Percentiles rank a stretch among this genome's conserved stretches.
These are phyloP conservation scores for Phalacrocorax pelagicus DNA, from an alignment of 2,113 vertebrate species.

Conservation along the genomic window DNA sequence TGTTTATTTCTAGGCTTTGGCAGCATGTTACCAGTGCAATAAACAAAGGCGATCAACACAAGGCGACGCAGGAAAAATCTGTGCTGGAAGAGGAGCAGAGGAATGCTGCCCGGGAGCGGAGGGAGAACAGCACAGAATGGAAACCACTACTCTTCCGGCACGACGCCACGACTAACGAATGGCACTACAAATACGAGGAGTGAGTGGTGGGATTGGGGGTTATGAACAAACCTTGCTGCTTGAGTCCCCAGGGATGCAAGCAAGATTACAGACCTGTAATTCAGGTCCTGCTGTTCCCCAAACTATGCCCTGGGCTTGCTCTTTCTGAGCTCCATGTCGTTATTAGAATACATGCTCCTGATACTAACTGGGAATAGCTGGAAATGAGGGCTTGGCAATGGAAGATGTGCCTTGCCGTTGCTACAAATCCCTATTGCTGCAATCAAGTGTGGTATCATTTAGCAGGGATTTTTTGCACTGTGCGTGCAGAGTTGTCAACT, in stretches of 20 bases:
- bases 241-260: not conserved
- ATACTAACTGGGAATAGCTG: not conserved
- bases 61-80: conserved; percentile 91
- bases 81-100: conserved; percentile 91
- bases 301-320: not conserved
- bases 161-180: conserved; percentile 78
- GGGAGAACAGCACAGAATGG: conserved; percentile 78
- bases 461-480: not conserved
- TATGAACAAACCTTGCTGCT: not conserved
- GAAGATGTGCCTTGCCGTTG: not conserved
- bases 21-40: conserved; percentile 91
- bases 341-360: not conserved
- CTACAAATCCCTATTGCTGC: not conserved
- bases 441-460: not conserved
- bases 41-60: conserved; percentile 84
- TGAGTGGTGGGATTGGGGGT: conserved; percentile 55
- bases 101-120: conserved; percentile 77
- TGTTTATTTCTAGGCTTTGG: conserved; percentile 83
- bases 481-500: not conserved
- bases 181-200: conserved; percentile 89
- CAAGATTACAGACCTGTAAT: not conserved
- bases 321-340: not conserved
- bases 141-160: conserved; percentile 81
- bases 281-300: not conserved
- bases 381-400: not conserved